Conservation (phyloP, 2,888 invertebrate species). For the Ennomos erosarius region DNA sequence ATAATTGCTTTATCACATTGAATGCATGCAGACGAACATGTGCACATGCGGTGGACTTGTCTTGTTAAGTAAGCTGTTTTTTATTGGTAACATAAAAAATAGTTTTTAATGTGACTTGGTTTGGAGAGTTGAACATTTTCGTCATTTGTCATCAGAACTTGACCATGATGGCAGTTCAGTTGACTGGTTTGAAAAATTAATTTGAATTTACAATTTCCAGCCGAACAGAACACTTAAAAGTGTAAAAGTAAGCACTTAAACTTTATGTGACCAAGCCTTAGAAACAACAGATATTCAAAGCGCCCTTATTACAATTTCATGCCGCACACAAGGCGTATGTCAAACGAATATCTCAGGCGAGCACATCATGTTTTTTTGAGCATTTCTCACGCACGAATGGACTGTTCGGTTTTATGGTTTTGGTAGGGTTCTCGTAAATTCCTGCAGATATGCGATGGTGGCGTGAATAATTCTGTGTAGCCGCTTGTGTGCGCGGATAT, state of each 20-base stretch:
- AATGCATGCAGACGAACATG: no score
- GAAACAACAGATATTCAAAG: conserved; percentile 34
- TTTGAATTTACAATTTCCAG: no score
- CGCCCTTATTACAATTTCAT: conserved; percentile 55
- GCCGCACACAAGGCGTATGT: conserved; percentile 35
- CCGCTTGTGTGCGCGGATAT: conserved; percentile 8
- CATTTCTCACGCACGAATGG: conserved; percentile 36
- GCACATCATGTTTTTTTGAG: conserved; percentile 38
- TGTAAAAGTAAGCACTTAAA: conserved; percentile 8
- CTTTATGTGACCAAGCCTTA: conserved; percentile 3
- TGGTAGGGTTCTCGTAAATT: conserved; percentile 35
- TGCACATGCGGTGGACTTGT: no score
- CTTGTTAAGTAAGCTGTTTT: no score
- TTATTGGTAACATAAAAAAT: no score
- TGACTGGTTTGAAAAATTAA: no score
- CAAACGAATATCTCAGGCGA: conserved; percentile 29
- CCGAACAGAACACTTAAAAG: not conserved
- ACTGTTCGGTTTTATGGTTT: conserved; percentile 36
- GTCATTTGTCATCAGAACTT: no score
- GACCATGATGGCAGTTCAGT: no score
- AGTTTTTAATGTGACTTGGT: no score
- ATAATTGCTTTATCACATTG: no score
- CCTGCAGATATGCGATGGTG: conserved; percentile 27
- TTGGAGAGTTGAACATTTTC: no score
- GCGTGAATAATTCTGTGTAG: conserved; percentile 16